A percentile compares a stretch with the other conserved stretches of the same genome.
Evolutionary conservation across 2,113 vertebrate species (phyloP).

Genomic region (Brachyistius frenatus): DNA sequence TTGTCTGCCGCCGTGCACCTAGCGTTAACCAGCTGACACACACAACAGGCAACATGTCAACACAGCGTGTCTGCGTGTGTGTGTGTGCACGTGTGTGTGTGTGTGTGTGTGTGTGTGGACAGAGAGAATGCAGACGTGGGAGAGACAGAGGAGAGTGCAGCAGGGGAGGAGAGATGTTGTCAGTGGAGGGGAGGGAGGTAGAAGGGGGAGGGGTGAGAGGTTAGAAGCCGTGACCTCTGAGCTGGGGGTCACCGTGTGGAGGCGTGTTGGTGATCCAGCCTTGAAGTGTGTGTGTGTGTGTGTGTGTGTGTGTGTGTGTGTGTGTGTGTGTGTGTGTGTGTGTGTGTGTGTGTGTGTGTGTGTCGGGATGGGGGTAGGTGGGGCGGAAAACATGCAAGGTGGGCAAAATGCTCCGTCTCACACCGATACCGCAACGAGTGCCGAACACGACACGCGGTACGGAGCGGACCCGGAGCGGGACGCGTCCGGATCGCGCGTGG

Average conservation of each 20-base stretch:
- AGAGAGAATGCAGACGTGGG: conserved; percentile 40
- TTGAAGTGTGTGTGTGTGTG: neutral
- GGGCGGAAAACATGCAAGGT: conserved; percentile 72
- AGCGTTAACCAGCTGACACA: conserved; percentile 97
- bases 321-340: no score
- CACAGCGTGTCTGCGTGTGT: conserved; percentile 48
- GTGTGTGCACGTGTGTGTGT: conserved; percentile 14
- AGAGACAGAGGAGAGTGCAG: conserved; percentile 41
- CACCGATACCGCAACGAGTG: neutral
- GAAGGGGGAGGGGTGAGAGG: conserved; percentile 44
- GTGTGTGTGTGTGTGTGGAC: conserved; percentile 28
- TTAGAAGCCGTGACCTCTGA: conserved; percentile 62
- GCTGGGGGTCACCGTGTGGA: conserved; percentile 35
- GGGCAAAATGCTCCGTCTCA: conserved; percentile 54
- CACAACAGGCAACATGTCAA: conserved; percentile 79
- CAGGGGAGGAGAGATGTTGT: conserved; percentile 45
- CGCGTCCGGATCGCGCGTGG: no score
- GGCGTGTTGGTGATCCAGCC: conserved; percentile 69
- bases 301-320: no score
- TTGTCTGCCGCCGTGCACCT: conserved; percentile 97
- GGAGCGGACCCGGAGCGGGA: neutral
- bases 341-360: no score
- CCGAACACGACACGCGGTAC: neutral
- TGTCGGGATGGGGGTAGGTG: neutral
- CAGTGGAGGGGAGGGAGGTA: conserved; percentile 49